These are phyloP conservation scores for Coranthus polyacanthus DNA, from an alignment of 2,797 vertebrate species.

Conservation along the genomic window DNA sequence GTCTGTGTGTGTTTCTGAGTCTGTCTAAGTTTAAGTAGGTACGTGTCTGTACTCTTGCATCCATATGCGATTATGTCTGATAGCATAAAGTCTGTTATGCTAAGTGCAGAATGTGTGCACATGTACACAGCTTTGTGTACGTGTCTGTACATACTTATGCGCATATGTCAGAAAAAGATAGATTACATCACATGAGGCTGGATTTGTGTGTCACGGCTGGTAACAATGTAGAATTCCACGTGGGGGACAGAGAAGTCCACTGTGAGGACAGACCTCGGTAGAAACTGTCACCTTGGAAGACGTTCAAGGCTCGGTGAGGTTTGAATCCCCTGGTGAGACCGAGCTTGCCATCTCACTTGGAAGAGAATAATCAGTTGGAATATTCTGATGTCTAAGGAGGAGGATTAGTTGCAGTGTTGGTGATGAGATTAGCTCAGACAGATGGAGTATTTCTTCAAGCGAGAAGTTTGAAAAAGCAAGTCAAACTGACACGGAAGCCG, in stretches of 20 bases:
- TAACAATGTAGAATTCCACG: slow-evolving; percentile 29
- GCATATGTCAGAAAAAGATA: slow-evolving; percentile 46
- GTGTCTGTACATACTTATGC: slow-evolving; percentile 46
- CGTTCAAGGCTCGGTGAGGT: slow-evolving; percentile 21
- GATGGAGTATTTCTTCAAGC: slow-evolving; percentile 74
- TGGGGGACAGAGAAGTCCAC: slow-evolving; percentile 1
- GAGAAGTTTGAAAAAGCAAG: slow-evolving; percentile 62
- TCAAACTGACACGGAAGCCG: slow-evolving; percentile 60
- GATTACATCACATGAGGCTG: slow-evolving; percentile 38
- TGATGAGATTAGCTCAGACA: slow-evolving; percentile 77
- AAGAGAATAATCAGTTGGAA: slow-evolving; percentile 44
- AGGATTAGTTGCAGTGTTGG: slow-evolving; percentile 68
- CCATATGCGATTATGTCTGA: slow-evolving; percentile 34
- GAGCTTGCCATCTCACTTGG: slow-evolving; percentile 45
- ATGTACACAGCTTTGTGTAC: slow-evolving; percentile 26
- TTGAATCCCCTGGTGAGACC: slow-evolving; percentile 40
- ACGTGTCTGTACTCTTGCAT: slow-evolving; percentile 8
- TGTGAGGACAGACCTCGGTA: slow-evolving; percentile 31
- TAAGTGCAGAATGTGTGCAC: slow-evolving; percentile 11
- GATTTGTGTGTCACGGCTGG: slow-evolving; percentile 31
- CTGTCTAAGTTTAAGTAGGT: slow-evolving; percentile 13
- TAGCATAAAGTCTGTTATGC: slow-evolving; percentile 34
- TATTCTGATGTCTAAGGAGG: slow-evolving; percentile 62
- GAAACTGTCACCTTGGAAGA: slow-evolving; percentile 63
- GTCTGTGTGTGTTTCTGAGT: slow-evolving; percentile 19